A percentile compares a stretch with the other conserved stretches of the same genome.
Conservation (phyloP, 1,140 invertebrate genomes). For the Aricia agestis region DNA sequence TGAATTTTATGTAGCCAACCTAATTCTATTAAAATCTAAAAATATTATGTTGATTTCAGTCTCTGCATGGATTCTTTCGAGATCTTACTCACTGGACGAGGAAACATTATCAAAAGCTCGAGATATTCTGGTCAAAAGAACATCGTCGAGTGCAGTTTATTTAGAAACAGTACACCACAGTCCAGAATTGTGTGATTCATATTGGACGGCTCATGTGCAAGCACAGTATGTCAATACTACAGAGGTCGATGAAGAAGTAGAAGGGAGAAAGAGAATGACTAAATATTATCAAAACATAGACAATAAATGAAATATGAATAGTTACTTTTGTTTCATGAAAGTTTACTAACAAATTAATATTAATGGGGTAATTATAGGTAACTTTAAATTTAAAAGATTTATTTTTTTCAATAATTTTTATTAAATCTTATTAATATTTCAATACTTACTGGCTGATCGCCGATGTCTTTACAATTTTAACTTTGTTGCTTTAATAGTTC, state of each 20-base stretch:
- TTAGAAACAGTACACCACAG: conserved; percentile 43
- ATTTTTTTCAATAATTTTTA: too few relatives aligned
- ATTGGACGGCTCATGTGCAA: conserved; percentile 56
- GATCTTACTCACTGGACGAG: conserved; percentile 32
- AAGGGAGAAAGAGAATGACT: neutral
- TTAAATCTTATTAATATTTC: too few relatives aligned
- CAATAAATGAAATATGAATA: neutral
- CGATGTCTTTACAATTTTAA: neutral
- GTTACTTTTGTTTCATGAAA: too few relatives aligned
- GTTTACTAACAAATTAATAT: too few relatives aligned
- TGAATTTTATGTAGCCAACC: too few relatives aligned
- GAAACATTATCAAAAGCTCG: conserved; percentile 35
- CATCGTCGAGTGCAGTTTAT: conserved; percentile 41
- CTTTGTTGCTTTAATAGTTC: neutral
- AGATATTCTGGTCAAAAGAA: conserved; percentile 36
- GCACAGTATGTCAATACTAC: conserved; percentile 25
- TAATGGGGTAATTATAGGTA: too few relatives aligned
- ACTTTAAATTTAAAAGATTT: too few relatives aligned
- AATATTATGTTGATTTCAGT: conserved; percentile 32
- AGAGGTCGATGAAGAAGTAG: neutral
- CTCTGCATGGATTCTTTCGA: conserved; percentile 54
- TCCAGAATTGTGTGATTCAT: conserved; percentile 33
- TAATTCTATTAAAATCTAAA: neutral
- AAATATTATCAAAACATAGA: neutral
- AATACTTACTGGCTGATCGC: neutral